Conservation (phyloP, 2,888 invertebrate genomes). For the Campaea margaritaria region DNA sequence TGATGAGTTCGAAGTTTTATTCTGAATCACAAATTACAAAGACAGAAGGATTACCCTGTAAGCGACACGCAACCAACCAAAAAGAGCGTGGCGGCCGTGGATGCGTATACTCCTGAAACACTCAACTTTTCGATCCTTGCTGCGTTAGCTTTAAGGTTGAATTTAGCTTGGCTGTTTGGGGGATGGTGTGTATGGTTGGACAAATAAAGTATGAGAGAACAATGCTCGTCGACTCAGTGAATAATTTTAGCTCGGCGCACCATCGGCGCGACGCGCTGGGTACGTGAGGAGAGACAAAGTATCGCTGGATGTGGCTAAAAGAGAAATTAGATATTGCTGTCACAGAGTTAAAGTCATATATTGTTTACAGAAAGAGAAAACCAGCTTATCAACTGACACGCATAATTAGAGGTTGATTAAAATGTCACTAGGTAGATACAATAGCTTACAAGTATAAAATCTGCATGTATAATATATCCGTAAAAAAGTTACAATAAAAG, state of each 20-base stretch:
- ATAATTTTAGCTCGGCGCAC: constrained; percentile 80
- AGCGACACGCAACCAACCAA: constrained; percentile 73
- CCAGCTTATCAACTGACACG: not conserved
- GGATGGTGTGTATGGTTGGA: constrained; percentile 43
- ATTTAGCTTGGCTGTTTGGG: constrained; percentile 6
- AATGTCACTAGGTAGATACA: no score
- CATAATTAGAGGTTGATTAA: no score
- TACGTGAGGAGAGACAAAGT: constrained; percentile 45
- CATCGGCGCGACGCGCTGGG: constrained; percentile 63
- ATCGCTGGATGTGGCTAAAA: constrained; percentile 48
- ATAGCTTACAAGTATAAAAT: no score
- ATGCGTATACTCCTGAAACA: constrained; percentile 8
- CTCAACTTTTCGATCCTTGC: constrained; percentile 7
- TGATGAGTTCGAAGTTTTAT: constrained; percentile 63
- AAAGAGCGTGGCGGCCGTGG: constrained; percentile 57
- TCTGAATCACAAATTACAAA: constrained; percentile 74
- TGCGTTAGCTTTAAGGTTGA: constrained; percentile 10
- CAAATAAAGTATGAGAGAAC: constrained; percentile 83
- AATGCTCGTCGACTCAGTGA: constrained; percentile 78
- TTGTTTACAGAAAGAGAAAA: not conserved
- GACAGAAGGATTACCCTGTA: constrained; percentile 68
- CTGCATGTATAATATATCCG: no score
- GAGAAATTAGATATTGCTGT: constrained; percentile 8
- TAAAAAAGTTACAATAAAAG: no score
- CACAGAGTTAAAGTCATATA: constrained; percentile 8